These are phyloP conservation scores for Arbacia lixula DNA, from an alignment of 53 echinoderm and acorn worm species.

Conservation along the genomic window DNA sequence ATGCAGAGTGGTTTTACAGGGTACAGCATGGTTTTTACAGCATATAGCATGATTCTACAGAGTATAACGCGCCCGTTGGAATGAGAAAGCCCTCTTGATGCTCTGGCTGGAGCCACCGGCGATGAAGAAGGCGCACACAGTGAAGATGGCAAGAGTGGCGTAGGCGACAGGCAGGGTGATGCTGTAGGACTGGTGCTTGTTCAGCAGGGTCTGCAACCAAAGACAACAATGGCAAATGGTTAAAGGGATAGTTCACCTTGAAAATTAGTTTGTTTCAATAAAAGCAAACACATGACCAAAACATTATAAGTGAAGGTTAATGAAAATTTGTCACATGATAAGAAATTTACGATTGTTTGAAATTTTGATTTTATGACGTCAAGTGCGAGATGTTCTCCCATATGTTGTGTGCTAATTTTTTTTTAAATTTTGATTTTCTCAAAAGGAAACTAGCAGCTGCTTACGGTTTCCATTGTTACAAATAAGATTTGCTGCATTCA, in stretches of 20 bases:
- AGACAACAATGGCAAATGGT: conserved; percentile 1
- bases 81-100: conserved; percentile 63
- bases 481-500: neutral
- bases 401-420: too few relatives aligned
- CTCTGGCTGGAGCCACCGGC: conserved; percentile 78
- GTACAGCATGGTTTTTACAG: too few relatives aligned
- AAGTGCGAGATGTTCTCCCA: too few relatives aligned
- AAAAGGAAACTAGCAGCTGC: neutral
- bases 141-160: conserved; percentile 58
- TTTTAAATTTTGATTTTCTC: too few relatives aligned
- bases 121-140: conserved; percentile 74
- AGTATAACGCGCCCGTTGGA: conserved; percentile 66
- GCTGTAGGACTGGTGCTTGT: conserved; percentile 42
- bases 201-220: conserved; percentile 69
- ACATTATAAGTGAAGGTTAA: too few relatives aligned
- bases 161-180: conserved; percentile 72
- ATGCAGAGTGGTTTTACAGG: too few relatives aligned
- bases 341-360: too few relatives aligned
- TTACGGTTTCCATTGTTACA: neutral
- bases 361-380: too few relatives aligned
- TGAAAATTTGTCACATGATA: too few relatives aligned
- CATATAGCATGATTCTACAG: conserved; percentile 53
- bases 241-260: too few relatives aligned
- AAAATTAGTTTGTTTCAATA: too few relatives aligned
- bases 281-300: too few relatives aligned